Evolutionary conservation across 2,797 vertebrate genomes (phyloP).

Genomic region (Myiotriccus ornatus): DNA sequence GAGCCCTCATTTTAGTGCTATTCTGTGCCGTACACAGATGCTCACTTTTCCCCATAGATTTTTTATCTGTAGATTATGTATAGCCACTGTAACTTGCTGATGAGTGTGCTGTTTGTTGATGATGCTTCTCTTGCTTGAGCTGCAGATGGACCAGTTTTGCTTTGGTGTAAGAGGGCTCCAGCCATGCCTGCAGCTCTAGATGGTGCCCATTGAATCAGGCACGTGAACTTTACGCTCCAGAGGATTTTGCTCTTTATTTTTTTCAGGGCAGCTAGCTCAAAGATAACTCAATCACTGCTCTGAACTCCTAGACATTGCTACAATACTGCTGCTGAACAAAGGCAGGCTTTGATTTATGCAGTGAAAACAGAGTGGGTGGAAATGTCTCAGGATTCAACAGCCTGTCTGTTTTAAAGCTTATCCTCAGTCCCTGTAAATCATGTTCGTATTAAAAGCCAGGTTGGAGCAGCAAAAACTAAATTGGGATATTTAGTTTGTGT

Average conservation of each 20-base stretch:
- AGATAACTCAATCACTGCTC: background rate
- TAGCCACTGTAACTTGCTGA: background rate
- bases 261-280: background rate
- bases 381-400: conserved; percentile 51
- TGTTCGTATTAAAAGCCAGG: background rate
- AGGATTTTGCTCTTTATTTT: background rate
- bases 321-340: background rate
- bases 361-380: conserved; percentile 57
- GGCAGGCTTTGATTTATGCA: conserved; percentile 56
- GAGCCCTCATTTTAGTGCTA: background rate
- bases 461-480: background rate
- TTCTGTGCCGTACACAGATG: background rate
- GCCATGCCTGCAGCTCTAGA: background rate
- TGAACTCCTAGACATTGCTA: background rate
- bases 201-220: background rate
- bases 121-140: fast-evolving
- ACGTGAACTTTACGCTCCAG: background rate
- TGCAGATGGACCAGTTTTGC: background rate
- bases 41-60: background rate
- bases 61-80: background rate
- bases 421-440: background rate
- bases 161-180: fast-evolving
- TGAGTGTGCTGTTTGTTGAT: background rate
- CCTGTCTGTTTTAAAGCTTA: conserved; percentile 42
- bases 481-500: background rate